These are phyloP conservation scores for Luscinia luscinia DNA, from an alignment of 2,797 vertebrate genomes.

Conservation along the genomic window DNA sequence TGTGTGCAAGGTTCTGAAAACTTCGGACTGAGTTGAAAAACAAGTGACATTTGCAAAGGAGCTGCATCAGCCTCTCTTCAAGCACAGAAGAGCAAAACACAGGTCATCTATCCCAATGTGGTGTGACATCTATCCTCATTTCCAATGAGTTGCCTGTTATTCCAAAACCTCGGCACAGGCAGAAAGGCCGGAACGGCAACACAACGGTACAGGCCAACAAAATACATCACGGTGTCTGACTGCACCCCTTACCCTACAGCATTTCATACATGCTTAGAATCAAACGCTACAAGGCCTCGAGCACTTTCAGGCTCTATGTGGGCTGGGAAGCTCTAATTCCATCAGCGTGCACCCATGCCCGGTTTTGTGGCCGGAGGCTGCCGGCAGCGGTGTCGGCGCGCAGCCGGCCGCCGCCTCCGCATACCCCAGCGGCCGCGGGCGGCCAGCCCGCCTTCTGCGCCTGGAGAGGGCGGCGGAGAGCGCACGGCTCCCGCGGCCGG, in stretches of 20 bases:
- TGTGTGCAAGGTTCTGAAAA: not conserved
- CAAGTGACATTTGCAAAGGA: not conserved
- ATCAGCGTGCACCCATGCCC: rapidly evolving
- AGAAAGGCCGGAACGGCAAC: not conserved
- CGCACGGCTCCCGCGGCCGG: rapidly evolving
- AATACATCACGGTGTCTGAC: rapidly evolving
- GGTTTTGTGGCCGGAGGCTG: rapidly evolving
- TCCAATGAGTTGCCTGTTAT: no score
- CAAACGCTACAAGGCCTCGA: not conserved
- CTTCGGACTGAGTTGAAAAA: not conserved
- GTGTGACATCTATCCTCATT: rapidly evolving
- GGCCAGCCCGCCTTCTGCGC: rapidly evolving
- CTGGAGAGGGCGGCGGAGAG: rapidly evolving
- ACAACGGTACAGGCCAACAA: rapidly evolving
- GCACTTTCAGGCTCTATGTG: rapidly evolving
- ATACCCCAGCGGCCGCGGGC: rapidly evolving
- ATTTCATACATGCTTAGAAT: rapidly evolving
- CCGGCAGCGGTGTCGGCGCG: rapidly evolving
- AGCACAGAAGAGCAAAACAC: not conserved
- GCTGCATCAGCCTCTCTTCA: not conserved
- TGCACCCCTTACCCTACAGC: no score
- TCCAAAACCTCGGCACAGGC: not conserved
- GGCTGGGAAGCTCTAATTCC: no score
- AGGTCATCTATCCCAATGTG: rapidly evolving
- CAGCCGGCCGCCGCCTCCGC: rapidly evolving